Percentiles rank a stretch among this genome's conserved stretches.
Evolutionary conservation across 2,888 invertebrate genomes (phyloP).

Genomic region (Colletes collaris): DNA sequence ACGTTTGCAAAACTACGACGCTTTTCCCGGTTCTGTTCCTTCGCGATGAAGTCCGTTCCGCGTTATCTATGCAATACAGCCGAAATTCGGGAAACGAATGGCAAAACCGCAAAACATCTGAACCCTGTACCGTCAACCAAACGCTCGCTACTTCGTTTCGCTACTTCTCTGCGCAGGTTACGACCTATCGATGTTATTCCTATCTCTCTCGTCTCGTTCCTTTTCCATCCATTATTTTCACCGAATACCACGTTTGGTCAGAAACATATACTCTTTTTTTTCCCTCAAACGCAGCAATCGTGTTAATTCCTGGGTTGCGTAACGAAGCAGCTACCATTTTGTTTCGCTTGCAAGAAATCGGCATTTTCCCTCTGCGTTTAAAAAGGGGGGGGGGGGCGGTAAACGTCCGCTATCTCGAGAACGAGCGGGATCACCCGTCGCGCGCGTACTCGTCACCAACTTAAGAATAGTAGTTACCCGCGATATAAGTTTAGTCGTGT

Average conservation of each 20-base stretch:
- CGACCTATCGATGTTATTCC: background rate
- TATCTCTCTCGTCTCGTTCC: background rate
- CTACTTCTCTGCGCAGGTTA: background rate
- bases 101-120: background rate
- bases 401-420: conserved; percentile 11
- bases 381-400: background rate
- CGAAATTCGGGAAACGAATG: conserved; percentile 5
- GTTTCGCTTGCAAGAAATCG: conserved; percentile 66
- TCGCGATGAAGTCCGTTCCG: background rate
- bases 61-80: background rate
- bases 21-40: background rate
- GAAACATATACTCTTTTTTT: conserved; percentile 54
- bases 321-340: conserved; percentile 78
- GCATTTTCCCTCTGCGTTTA: conserved; percentile 3
- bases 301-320: conserved; percentile 66
- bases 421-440: conserved; percentile 48
- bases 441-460: conserved; percentile 49
- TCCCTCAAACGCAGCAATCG: conserved; percentile 65
- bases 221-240: conserved; percentile 1
- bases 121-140: conserved; percentile 2
- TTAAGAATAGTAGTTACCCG: conserved; percentile 56
- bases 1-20: background rate
- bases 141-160: background rate
- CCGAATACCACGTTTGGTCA: conserved; percentile 67
- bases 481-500: conserved; percentile 49